Base-by-base conservation (phyloP, 1,140 invertebrate species). In the Babylonia areolata region DNA sequence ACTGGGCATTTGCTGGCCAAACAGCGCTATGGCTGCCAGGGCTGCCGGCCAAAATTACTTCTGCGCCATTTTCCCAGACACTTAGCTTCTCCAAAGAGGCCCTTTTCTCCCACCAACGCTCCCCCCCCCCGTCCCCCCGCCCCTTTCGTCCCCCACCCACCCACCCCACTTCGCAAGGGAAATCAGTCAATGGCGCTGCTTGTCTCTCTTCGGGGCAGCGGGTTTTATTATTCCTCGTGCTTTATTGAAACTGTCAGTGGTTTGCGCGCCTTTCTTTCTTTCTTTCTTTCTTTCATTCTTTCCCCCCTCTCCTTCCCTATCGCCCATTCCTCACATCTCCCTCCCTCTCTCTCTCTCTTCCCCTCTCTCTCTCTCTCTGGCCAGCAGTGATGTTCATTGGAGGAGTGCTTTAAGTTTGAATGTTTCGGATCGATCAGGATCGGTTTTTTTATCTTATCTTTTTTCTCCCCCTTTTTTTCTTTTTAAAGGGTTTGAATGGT, bases 1-100 rank as follows among this genome's bases (percentile, higher is more conserved):
- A 9, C 46, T 3, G 28, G n/a, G 6, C 58, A 64, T 64, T 64
- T n/a, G 28, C 58, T 64, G 15, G 28, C 58, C 28, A 12, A 64
- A 64, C 28, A 64, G 58, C 58, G 28, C 15, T n/a, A 17, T 51
- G 46, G 9, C 46, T 51, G 28, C 15, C 58, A 51, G 58, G 58
- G 15, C 28, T n/a, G 58, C 58, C 28, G 28, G 28, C 0, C 58
- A 12, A 64, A 64, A 64, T 64, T 64, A 64, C 58, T 64, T 64
- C 58, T 23, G 58, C 58, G 58, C 58, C 58, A 64, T 64, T 64
- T 64, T 64, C 28, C 58, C 58, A 64, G 58, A 64, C 58, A 64
- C 12, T 23, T 64, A 23, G 15, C 58, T 64, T 23, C 58, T 64
- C 28, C 28, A 12, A 64, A 64, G 28, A 64, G 58, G n/a, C n/a